phyloP scores from a whole-genome alignment of 2,888 invertebrate genomes.

The Oligia fasciuncula region DNA sequence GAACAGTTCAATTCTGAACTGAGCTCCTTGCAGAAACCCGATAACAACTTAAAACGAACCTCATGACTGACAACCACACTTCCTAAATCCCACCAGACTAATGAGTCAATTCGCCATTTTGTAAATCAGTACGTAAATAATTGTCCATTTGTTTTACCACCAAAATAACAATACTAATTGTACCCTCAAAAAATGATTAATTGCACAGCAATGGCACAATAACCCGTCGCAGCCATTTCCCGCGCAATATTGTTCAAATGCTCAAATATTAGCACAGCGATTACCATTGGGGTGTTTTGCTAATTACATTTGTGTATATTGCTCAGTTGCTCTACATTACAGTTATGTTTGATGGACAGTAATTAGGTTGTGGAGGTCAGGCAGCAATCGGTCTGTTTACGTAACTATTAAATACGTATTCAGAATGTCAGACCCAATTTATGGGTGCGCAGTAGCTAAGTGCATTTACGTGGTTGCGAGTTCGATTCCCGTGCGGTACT shows the following conservation, averaged over 20 bases:
- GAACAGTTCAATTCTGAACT: neutral
- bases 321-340: slow-evolving; percentile 3
- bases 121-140: neutral
- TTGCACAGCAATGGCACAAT: slow-evolving; percentile 24
- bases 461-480: neutral
- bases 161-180: slow-evolving; percentile 25
- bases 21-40: neutral
- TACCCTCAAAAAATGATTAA: slow-evolving; percentile 47
- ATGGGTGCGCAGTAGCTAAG: neutral
- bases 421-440: neutral
- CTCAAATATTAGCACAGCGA: slow-evolving; percentile 53
- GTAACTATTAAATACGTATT: neutral
- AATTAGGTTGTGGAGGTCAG: slow-evolving; percentile 15
- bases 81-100: neutral
- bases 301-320: slow-evolving; percentile 53
- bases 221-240: neutral
- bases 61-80: neutral
- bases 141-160: neutral
- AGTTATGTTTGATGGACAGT: slow-evolving; percentile 17
- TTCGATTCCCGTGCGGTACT: neutral
- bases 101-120: slow-evolving; percentile 1
- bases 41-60: neutral
- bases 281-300: slow-evolving; percentile 30
- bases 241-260: slow-evolving; percentile 33
- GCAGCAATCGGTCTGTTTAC: neutral